Conservation (phyloP, 2,797 vertebrate genomes). For the Sciurus vulgaris region DNA sequence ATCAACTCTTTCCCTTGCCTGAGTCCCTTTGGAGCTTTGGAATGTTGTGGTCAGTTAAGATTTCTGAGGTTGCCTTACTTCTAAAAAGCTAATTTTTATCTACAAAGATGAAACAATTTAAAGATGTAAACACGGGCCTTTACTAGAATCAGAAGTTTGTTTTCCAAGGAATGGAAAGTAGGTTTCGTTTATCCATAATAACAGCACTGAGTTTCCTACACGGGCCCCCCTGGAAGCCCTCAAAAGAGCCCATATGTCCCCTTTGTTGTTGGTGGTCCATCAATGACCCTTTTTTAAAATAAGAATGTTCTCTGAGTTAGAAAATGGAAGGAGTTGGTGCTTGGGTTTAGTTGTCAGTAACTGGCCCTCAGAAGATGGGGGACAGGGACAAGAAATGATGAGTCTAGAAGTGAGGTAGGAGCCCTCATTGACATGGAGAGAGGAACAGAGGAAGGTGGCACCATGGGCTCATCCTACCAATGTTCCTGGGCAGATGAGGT, state of each 20-base stretch:
- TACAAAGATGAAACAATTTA: neutral
- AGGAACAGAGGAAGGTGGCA: neutral
- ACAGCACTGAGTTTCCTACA: neutral
- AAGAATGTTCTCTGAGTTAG: neutral
- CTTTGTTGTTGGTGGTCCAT: neutral
- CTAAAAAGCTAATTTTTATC: neutral
- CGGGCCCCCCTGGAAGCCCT: neutral
- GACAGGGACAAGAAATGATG: neutral
- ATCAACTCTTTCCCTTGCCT: neutral
- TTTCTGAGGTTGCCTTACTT: neutral
- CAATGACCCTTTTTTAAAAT: neutral
- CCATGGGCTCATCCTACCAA: neutral
- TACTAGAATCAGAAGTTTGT: neutral
- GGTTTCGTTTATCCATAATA: fast-evolving
- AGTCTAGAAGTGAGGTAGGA: neutral
- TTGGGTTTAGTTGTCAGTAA: neutral
- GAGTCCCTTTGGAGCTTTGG: neutral
- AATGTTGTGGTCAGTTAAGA: neutral
- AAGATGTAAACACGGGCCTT: neutral
- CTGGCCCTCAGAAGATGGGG: neutral
- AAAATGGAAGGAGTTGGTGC: neutral
- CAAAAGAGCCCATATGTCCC: neutral
- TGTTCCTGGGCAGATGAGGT: neutral
- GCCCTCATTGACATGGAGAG: neutral
- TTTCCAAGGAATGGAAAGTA: neutral